phyloP scores from a whole-genome alignment of 2,113 vertebrate species.

The Rostratula benghalensis region DNA sequence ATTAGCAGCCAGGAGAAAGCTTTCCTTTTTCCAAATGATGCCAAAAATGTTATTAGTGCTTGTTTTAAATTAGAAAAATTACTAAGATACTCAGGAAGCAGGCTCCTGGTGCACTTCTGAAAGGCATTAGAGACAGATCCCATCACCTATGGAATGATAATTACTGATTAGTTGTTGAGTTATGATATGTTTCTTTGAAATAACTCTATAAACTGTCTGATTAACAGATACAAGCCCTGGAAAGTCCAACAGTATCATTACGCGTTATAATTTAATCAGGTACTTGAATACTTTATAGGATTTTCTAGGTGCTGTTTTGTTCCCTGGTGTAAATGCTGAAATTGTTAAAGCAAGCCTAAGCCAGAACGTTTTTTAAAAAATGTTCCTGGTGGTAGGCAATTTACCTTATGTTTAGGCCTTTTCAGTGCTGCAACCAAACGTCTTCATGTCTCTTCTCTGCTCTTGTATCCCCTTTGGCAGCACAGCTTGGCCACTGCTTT shows the following conservation, averaged over 20 bases:
- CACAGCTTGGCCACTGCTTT: neutral
- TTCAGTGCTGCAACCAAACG: neutral
- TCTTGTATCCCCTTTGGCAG: accelerated
- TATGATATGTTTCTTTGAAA: neutral
- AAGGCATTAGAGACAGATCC: neutral
- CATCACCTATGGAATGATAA: slow-evolving; percentile 26
- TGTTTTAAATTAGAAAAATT: neutral
- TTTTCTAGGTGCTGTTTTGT: neutral
- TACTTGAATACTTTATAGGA: neutral
- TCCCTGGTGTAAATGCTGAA: neutral
- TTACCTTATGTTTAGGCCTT: neutral
- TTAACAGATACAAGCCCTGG: neutral
- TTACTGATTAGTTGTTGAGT: neutral
- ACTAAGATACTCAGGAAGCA: neutral
- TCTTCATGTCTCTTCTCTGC: neutral
- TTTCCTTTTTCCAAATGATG: neutral
- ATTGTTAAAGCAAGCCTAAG: neutral
- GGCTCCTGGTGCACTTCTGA: neutral
- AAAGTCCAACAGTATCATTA: neutral
- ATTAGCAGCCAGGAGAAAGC: neutral
- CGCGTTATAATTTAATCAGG: neutral
- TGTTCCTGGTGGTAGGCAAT: accelerated
- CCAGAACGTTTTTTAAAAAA: neutral
- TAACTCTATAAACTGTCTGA: neutral
- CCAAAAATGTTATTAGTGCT: neutral